Base-by-base conservation (phyloP, 2,888 invertebrate genomes). In the Luffia ferchaultella region DNA sequence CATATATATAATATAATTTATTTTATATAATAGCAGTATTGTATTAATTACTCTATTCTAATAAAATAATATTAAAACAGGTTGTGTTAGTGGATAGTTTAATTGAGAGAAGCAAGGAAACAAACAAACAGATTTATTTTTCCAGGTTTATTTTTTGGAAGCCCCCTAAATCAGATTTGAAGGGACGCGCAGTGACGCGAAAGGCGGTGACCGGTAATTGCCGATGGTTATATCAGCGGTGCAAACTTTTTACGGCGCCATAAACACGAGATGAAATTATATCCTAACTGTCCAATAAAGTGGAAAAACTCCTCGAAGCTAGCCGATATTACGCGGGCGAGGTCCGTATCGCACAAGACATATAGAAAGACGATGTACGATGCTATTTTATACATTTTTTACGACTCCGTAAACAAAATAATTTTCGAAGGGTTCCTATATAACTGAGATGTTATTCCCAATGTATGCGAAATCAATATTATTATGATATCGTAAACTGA, bases 251-350 rank as follows among this genome's bases (percentile, higher is more conserved):
- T 78, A 78, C 73, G 62, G 62, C 67, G 63, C 70, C 76, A 74
- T 80, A 80, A 79, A 76, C 78, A 76, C 76, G 73, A 73, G 77
- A 80, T 78, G 77, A 79, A 78, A 79, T 80, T 77, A 78, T 79
- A 77, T 77, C 72, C 74, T 76, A 76, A 79, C 76, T 76, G 73
- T 72, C 73, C 74, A 74, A 78, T 78, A 78, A 79, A 78, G 70
- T 70, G 68, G 71, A 75, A 77, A 75, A 76, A 70, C 75, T 75
- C 75, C 66, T 72, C 69, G 64, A 66, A 62, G 66, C 70, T 62
- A 67, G 70, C 69, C 67, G 71, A 68, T 76, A 77, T 76, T 73
- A 72, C 70, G 67, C 57, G 67, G 70, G 65, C 65, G 68, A 65
- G 30, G 30, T 3, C 5, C 30, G 30, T 3, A 3, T 12, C 30